Evolutionary conservation across 2,113 vertebrate genomes (phyloP), one percentile per base, ranked within the genome.

Genomic region (Rhadina sibilatrix): DNA sequence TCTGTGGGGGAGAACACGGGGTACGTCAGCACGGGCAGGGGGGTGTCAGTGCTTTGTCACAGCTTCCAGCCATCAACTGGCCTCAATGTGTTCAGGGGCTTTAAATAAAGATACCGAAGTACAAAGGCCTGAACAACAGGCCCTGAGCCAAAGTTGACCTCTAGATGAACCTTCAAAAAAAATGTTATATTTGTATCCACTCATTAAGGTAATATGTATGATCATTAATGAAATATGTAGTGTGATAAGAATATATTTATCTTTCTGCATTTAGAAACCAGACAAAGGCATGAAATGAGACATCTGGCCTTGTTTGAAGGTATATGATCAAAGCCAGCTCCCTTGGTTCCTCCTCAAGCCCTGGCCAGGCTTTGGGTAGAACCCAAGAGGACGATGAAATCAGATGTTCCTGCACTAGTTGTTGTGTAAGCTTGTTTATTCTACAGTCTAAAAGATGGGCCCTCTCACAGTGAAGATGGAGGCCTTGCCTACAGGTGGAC

Each of bases 1-100:
- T 88, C 99, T 99, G 95, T 1, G 11, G 70, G 86, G 47, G 33
- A 70, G 12, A 76, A 42, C 64, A 68, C 8, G 10, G 63, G 2
- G 14, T 2, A 15, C 2, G 1, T 97, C 63, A 92, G 64, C n/a
- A 42, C 0, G 3, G 46, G 69, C 75, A 88, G 2, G 76, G 35
- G 49, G 35, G 21, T 13, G 23, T 2, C 47, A 50, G 38, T 3
- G 47, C 57, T 25, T 46, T 1, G 1, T 1, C 59, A 69, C 2
- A 0, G 49, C 66, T 42, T 9, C 66, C 57, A 76, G 6, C 69
- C 56, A 35, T 1, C 59, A 52, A 4, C 61, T 22, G 28, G 7
- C 40, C 74, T 53, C 4, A 64, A 16, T 0, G 40, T 28, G 22
- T 27, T 31, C 33, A 75, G 40, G 10, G 53, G 15, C 53, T 91